A percentile compares a stretch with the other conserved stretches of the same genome.
These are phyloP conservation scores for Luscinia luscinia DNA, from an alignment of 2,797 vertebrate species.

Conservation along the genomic window DNA sequence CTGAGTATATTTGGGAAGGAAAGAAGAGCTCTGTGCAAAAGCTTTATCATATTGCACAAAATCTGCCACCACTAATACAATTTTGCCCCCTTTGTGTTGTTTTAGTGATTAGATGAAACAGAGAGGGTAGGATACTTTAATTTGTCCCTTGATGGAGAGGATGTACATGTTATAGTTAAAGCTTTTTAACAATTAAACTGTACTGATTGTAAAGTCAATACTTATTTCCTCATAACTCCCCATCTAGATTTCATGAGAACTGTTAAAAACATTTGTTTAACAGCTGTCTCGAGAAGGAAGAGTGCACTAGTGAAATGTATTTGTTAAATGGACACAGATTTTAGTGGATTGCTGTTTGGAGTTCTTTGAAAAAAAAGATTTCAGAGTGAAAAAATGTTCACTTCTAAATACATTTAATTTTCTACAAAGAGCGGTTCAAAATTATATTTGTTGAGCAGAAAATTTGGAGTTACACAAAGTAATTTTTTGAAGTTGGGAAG, in stretches of 20 bases:
- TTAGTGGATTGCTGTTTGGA: background rate
- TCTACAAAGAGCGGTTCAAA: background rate
- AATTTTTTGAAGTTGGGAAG: background rate
- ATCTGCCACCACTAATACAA: background rate
- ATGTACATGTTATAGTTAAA: background rate
- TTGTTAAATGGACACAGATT: constrained; percentile 45
- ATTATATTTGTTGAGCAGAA: background rate
- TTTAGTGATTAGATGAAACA: background rate
- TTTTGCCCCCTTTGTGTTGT: background rate
- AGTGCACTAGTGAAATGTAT: background rate
- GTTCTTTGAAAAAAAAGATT: background rate
- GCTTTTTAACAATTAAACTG: background rate
- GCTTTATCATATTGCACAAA: background rate
- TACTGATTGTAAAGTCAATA: background rate
- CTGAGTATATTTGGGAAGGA: background rate
- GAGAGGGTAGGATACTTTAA: background rate
- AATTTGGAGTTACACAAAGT: background rate
- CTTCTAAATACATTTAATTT: background rate
- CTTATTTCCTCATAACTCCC: background rate
- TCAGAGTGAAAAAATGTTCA: background rate
- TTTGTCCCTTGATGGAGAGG: background rate
- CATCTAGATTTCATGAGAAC: background rate
- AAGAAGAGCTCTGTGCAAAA: background rate
- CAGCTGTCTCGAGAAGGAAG: constrained; percentile 41
- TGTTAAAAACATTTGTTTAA: constrained; percentile 51